A percentile compares a stretch with the other conserved stretches of the same genome.
phyloP scores from a whole-genome alignment of 1,140 invertebrate genomes.

The Gryon sp. region DNA sequence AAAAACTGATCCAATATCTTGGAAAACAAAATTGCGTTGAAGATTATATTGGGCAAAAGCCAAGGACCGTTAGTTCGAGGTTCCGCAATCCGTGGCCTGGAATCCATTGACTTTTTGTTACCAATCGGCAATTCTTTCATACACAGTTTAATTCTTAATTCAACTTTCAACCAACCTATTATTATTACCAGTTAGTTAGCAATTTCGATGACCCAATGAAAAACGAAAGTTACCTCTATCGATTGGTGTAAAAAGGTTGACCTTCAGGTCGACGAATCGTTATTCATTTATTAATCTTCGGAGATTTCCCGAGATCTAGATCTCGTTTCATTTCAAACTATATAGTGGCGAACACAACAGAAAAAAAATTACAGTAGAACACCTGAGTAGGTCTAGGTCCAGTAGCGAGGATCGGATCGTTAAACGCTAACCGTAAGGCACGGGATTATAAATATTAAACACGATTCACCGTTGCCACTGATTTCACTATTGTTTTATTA shows the following conservation, averaged over 20 bases:
- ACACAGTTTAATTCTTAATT: constrained; percentile 1
- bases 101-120: constrained; percentile 47
- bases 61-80: constrained; percentile 42
- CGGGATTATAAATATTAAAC: constrained; percentile 51
- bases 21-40: constrained; percentile 44
- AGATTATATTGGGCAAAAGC: constrained; percentile 31
- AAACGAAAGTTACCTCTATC: constrained; percentile 30
- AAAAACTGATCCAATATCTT: constrained; percentile 62
- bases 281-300: constrained; percentile 44
- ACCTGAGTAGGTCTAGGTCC: constrained; percentile 63
- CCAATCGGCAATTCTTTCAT: not conserved
- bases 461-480: constrained; percentile 2
- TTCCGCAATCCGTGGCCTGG: constrained; percentile 45
- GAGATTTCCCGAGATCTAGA: constrained; percentile 40
- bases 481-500: constrained; percentile 40
- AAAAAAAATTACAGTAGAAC: constrained; percentile 29
- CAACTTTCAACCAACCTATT: not conserved
- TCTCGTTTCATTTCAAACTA: constrained; percentile 43
- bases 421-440: constrained; percentile 55
- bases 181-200: constrained; percentile 3
- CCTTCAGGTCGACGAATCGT: constrained; percentile 12
- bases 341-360: not conserved
- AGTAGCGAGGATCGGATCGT: constrained; percentile 36
- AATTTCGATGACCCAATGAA: not conserved
- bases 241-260: constrained; percentile 21